Percentiles rank a stretch among this genome's conserved stretches.
phyloP scores from a whole-genome alignment of 2,888 invertebrate genomes.

The Palloptera scutellata region DNA sequence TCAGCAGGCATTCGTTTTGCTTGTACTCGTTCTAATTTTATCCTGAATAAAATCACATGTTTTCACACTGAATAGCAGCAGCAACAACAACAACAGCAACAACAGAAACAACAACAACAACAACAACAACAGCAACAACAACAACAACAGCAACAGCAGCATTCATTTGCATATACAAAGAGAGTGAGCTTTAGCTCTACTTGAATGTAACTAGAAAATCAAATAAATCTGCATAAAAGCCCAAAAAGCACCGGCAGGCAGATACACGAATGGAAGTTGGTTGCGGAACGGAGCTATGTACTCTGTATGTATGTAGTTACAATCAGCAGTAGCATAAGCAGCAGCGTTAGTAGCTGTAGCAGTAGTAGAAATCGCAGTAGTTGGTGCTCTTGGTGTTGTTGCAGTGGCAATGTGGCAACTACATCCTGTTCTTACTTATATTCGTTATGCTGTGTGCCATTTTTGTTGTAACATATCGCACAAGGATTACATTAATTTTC shows the following conservation, averaged over 20 bases:
- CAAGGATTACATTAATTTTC: slow-evolving; percentile 21
- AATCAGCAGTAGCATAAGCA: neutral
- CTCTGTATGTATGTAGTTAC: neutral
- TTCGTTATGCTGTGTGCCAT: neutral
- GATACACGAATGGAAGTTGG: too few species aligned
- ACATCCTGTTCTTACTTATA: too few species aligned
- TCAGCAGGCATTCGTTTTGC: too few species aligned
- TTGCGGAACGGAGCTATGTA: too few species aligned
- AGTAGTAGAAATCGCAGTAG: neutral
- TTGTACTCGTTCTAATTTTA: too few species aligned
- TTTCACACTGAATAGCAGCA: neutral
- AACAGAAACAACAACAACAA: too few species aligned
- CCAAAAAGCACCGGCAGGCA: neutral
- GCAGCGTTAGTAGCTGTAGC: neutral
- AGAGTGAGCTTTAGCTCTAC: too few species aligned
- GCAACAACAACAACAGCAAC: neutral
- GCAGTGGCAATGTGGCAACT: too few species aligned
- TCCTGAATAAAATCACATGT: too few species aligned
- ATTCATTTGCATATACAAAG: too few species aligned
- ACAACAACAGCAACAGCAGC: neutral
- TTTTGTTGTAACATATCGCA: slow-evolving; percentile 3
- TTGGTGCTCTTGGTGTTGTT: neutral
- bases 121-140: neutral
- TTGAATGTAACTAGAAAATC: slow-evolving; percentile 1
- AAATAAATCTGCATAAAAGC: slow-evolving; percentile 23